These are phyloP conservation scores for Agapostemon virescens DNA, from an alignment of 2,888 invertebrate species.

Conservation along the genomic window DNA sequence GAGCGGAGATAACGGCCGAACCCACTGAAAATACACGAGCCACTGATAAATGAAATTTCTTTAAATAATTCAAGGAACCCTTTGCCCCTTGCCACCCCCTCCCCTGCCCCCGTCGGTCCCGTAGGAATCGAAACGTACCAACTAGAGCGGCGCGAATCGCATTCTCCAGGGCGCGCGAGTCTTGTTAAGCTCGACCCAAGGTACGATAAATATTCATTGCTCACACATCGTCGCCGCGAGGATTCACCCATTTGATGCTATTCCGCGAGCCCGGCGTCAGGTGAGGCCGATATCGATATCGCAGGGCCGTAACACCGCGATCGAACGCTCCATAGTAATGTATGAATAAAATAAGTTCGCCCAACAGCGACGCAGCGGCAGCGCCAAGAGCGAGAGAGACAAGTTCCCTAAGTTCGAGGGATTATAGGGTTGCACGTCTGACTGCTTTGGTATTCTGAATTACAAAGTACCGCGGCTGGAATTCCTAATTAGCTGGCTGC, in stretches of 20 bases:
- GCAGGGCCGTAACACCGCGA: neutral
- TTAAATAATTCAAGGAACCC: slow-evolving; percentile 73
- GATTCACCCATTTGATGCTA: slow-evolving; percentile 10
- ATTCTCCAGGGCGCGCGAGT: slow-evolving; percentile 32
- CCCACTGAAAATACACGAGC: slow-evolving; percentile 46
- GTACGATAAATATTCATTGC: slow-evolving; percentile 78
- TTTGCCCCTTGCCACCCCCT: neutral
- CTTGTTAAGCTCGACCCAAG: slow-evolving; percentile 75
- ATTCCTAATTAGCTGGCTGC: slow-evolving; percentile 15
- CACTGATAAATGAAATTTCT: slow-evolving; percentile 72
- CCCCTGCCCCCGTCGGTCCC: too few relatives aligned
- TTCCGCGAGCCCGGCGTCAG: neutral
- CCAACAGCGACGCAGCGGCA: neutral
- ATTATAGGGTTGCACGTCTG: slow-evolving; percentile 17
- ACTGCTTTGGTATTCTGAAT: slow-evolving; percentile 18
- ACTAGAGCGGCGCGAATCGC: slow-evolving; percentile 25
- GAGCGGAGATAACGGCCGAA: slow-evolving; percentile 17
- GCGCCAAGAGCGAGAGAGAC: neutral
- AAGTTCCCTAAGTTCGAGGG: slow-evolving; percentile 11
- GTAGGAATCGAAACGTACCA: slow-evolving; percentile 7
- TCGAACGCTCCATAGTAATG: neutral
- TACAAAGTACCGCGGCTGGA: slow-evolving; percentile 14
- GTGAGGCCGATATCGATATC: slow-evolving; percentile 6
- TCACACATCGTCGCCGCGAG: slow-evolving; percentile 18
- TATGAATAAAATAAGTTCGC: slow-evolving; percentile 11